Evolutionary conservation across 2,797 vertebrate species (phyloP), one percentile per base, ranked within the genome.

Genomic region (Onychomys leucogaster): DNA sequence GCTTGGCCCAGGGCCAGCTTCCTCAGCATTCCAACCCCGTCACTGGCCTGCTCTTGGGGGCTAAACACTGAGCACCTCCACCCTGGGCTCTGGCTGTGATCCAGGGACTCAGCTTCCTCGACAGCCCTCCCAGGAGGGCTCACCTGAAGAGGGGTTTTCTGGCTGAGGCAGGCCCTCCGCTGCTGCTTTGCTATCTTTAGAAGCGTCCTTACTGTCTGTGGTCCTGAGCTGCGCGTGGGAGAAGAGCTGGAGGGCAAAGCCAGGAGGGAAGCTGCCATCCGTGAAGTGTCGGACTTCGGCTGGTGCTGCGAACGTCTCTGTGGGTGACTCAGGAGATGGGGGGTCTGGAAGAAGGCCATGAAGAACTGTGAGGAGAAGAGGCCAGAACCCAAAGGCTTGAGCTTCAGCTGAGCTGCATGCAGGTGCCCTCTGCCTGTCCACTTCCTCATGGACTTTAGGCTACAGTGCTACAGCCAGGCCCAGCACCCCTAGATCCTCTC

Each of bases 251-350:
- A 98, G 97, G 80, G 97, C 97, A 0, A 98, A 98, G 80, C 98
- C 98, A 0, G 98, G 96, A 0, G 98, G 98, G 43, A 98, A 98
- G 95, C 96, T 98, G 85, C 98, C 98, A 0, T 98, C 98, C 0
- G 98, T 98, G 97, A 98, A 98, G 67, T 98, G 97, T 0, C 98
- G 97, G 85, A 98, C 98, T 86, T 98, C 98, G 0, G 97, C 32
- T 0, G 98, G 98, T 6, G 98, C 98, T 0, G 97, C 95, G 0
- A 98, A 97, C 0, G 97, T 91, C 91, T 98, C 98, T 0, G 93
- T 87, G 63, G 97, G 87, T 0, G 97, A 97, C 34, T 94, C 97
- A 0, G 97, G 98, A 0, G 97, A 97, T 0, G 46, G 65, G 6
- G 88, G 93, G 0, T 95, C 96, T 90, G 41, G 11, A 77, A 87